Evolutionary conservation across 2,888 invertebrate genomes (phyloP), one percentile per base, ranked within the genome.

Genomic region (Lacanobia oleracea): DNA sequence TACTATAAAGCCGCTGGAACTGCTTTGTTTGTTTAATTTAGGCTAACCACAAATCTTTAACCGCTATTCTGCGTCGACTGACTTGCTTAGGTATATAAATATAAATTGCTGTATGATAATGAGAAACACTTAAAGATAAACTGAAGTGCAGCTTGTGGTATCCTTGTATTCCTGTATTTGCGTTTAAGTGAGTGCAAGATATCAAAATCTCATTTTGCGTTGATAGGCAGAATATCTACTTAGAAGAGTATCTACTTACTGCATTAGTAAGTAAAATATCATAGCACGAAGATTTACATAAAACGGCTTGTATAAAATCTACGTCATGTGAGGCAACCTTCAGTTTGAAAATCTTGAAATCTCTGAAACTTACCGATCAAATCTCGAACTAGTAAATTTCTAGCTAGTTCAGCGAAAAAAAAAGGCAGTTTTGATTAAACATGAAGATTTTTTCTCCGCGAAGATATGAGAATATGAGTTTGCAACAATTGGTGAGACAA

Each of bases 21-120:
- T 67, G 69, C 72, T 81, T 76, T 73, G 72, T 76, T 83, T 81
- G 61, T 81, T 85, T 75, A 68, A 67, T 80, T 81, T 83, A 74
- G 73, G 59, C 53, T 67, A 72, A 75, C 77, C 69, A 78, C 73
- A 79, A 75, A 70, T 77, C 67, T 76, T 66, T 67, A 79, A 78
- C 68, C 57, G 72, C 64, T 75, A 69, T 75, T 79, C 65, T 60
- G 48, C 65, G 43, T 70, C 63, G 64, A 63, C 21, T 9, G 14
- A 45, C 48, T 57, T 74, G 50, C 33, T 76, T 54, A 62, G 43
- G 18, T 61, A n/a, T n/a, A n/a, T n/a, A n/a, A n/a, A 54, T 67
- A 53, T 54, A 43, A 9, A 21, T 33, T 54, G 21, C 23, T 16
- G 16, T 53, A 48, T 48, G 23, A 16, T 50, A 21, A 50, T 16